A percentile compares a stretch with the other conserved stretches of the same genome.
Evolutionary conservation across 2,113 vertebrate genomes (phyloP).

Genomic region (Anolis sagrei): DNA sequence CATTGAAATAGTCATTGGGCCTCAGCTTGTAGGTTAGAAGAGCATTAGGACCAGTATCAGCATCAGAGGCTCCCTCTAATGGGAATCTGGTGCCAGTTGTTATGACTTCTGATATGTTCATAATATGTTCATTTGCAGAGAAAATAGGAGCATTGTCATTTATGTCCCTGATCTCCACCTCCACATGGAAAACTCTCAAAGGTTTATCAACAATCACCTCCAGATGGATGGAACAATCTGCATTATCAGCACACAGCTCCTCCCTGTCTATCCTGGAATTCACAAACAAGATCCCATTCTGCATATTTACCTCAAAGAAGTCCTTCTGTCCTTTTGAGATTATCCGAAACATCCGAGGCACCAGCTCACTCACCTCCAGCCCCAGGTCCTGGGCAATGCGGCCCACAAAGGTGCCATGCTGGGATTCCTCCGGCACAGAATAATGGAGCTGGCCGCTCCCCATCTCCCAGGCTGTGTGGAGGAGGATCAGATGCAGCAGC

Average conservation of each 20-base stretch:
- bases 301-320: too few species aligned
- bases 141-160: slow-evolving; percentile 63
- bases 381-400: too few species aligned
- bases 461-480: slow-evolving; percentile 19
- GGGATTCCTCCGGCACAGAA: slow-evolving; percentile 71
- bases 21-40: slow-evolving; percentile 77
- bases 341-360: too few species aligned
- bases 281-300: too few species aligned
- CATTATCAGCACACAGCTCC: slow-evolving; percentile 8
- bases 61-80: slow-evolving; percentile 74
- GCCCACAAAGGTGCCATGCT: slow-evolving; percentile 61
- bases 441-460: slow-evolving; percentile 71
- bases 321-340: too few species aligned
- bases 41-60: slow-evolving; percentile 76
- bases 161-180: slow-evolving; percentile 26
- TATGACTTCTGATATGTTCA: slow-evolving; percentile 61
- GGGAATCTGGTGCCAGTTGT: slow-evolving; percentile 65
- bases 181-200: slow-evolving; percentile 7
- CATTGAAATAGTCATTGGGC: slow-evolving; percentile 72
- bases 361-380: too few species aligned
- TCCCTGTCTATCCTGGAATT: slow-evolving; percentile 28
- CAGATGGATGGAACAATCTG: slow-evolving; percentile 58
- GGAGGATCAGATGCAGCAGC: slow-evolving; percentile 13
- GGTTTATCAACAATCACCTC: slow-evolving; percentile 61
- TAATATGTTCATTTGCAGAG: slow-evolving; percentile 29